A percentile compares a stretch with the other conserved stretches of the same genome.
Evolutionary conservation across 2,888 invertebrate genomes (phyloP).

Genomic region (Tenthredo amoena): DNA sequence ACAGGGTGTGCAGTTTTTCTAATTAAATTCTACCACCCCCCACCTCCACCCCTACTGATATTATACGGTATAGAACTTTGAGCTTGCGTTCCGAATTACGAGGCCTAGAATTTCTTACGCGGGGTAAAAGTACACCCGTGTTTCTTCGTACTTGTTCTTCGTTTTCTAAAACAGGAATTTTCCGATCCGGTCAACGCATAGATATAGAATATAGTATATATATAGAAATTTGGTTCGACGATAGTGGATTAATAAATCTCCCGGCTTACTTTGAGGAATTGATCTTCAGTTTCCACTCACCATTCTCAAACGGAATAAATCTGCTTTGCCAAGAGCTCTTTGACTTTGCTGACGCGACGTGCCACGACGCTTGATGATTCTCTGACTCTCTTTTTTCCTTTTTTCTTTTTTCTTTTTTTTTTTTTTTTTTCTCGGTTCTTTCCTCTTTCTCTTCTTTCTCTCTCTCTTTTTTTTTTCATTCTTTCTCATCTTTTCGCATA

Average conservation of each 20-base stretch:
- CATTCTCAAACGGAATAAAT: constrained; percentile 28
- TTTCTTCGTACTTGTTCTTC: too few relatives aligned
- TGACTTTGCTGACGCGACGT: constrained; percentile 31
- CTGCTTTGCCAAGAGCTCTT: not conserved
- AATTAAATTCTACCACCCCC: constrained; percentile 1
- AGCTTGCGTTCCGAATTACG: too few relatives aligned
- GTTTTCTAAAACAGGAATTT: too few relatives aligned
- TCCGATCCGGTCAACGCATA: too few relatives aligned
- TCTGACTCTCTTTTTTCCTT: constrained; percentile 43
- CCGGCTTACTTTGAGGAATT: not conserved
- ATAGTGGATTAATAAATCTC: constrained; percentile 14
- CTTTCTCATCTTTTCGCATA: constrained; percentile 22
- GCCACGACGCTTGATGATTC: constrained; percentile 34
- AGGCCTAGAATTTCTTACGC: too few relatives aligned
- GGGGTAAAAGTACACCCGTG: too few relatives aligned
- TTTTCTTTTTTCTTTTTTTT: constrained; percentile 51
- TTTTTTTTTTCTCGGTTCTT: constrained; percentile 44
- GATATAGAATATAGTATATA: too few relatives aligned
- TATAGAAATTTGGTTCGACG: not conserved
- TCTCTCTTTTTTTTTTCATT: constrained; percentile 46
- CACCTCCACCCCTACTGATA: not conserved
- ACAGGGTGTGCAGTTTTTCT: constrained; percentile 21
- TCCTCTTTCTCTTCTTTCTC: constrained; percentile 20
- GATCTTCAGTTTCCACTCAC: not conserved
- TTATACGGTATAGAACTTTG: not conserved